A percentile compares a stretch with the other conserved stretches of the same genome.
phyloP scores from a whole-genome alignment of 1,140 invertebrate species.

The Whitmania pigra region DNA sequence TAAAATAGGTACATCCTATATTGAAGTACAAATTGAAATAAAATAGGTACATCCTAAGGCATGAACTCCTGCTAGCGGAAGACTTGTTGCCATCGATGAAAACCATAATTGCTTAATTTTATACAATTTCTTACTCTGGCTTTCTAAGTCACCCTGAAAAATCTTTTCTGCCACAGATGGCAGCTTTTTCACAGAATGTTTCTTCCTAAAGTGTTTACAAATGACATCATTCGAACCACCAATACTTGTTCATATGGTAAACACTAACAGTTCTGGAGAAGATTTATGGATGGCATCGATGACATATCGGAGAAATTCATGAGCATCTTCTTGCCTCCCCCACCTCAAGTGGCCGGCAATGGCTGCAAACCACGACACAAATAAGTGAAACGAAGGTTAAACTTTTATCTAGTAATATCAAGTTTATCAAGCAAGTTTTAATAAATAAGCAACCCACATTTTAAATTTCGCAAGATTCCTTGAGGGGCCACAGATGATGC shows the following conservation, averaged over 20 bases:
- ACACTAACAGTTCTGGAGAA: constrained; percentile 49
- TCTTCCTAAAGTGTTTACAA: constrained; percentile 32
- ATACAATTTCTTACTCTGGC: constrained; percentile 51
- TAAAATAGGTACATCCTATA: no score
- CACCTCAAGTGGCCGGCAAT: constrained; percentile 79
- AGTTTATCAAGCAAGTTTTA: no score
- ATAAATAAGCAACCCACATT: constrained; percentile 30
- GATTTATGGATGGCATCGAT: constrained; percentile 85
- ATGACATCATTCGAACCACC: background rate
- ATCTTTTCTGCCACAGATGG: constrained; percentile 90
- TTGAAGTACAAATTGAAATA: no score
- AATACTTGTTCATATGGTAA: background rate
- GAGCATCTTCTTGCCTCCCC: constrained; percentile 88
- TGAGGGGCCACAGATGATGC: constrained; percentile 39
- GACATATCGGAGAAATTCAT: constrained; percentile 83
- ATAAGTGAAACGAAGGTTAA: background rate
- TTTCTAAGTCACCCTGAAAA: constrained; percentile 82
- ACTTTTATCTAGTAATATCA: no score
- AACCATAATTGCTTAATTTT: background rate
- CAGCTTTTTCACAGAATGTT: constrained; percentile 86
- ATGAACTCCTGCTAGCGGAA: no score
- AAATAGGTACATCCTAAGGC: no score
- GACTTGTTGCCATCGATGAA: no score
- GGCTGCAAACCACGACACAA: constrained; percentile 37
- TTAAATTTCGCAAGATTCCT: constrained; percentile 41